These are phyloP conservation scores for Tragelaphus buxtoni DNA, from an alignment of 2,113 vertebrate genomes.

Conservation along the genomic window DNA sequence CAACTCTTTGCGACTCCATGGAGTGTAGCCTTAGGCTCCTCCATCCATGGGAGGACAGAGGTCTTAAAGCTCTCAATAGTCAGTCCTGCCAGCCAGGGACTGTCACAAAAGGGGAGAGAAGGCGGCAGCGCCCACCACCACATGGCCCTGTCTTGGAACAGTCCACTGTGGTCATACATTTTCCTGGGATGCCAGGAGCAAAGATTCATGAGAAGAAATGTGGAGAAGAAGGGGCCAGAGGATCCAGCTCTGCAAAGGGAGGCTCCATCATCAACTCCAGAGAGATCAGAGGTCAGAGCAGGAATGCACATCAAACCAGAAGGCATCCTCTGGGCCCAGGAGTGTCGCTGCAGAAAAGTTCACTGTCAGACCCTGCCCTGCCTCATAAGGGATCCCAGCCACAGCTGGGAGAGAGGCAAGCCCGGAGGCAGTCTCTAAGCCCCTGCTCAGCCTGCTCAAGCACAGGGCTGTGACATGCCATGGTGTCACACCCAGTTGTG, in stretches of 20 bases:
- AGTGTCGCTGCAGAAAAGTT: not conserved
- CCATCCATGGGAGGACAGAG: not conserved
- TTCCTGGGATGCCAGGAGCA: not conserved
- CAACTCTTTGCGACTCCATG: not conserved
- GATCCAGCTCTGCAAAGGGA: not conserved
- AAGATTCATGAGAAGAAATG: not conserved
- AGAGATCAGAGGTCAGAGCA: not conserved
- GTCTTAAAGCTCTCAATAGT: not conserved
- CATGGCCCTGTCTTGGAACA: not conserved
- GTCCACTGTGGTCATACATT: not conserved
- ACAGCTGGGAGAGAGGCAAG: not conserved
- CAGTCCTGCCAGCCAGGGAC: not conserved
- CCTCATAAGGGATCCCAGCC: not conserved
- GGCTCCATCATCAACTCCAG: not conserved
- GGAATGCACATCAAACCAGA: not conserved
- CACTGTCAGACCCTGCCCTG: not conserved
- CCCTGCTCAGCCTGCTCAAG: not conserved
- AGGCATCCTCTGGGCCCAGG: fast-evolving
- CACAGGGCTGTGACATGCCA: fast-evolving
- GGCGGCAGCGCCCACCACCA: not conserved
- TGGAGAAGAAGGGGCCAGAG: not conserved
- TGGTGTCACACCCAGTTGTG: not conserved
- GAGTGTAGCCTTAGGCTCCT: not conserved
- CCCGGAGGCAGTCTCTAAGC: not conserved
- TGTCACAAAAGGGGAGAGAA: not conserved